Base-by-base conservation (phyloP, 2,888 invertebrate genomes). In the Polydrusus cervinus region DNA sequence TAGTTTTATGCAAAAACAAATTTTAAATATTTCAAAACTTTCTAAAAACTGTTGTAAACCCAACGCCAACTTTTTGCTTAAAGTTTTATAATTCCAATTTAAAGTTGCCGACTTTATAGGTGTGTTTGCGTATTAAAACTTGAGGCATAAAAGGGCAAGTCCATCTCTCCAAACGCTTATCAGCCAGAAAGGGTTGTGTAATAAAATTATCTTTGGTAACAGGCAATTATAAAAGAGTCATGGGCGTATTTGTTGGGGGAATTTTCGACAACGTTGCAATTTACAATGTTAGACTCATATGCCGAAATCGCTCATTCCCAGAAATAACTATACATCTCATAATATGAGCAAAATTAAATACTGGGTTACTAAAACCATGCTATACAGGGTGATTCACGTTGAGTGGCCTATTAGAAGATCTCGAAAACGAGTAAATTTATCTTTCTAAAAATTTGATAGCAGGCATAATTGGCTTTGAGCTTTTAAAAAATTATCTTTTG, bases 11-110 rank as follows among this genome's bases (percentile, higher is more conserved):
- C 18, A 18, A 8, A 45, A 64, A 64, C 68, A 68, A 75, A 75
- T 75, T 71, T 71, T 67, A 71, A 71, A 75, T 75, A 75, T 71
- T 75, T 67, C 53, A 75, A 67, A 75, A 71, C 61, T 71, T 74
- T 62, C 14, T 62, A 71, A 71, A 71, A 75, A 75, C 71, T 71
- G 75, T 47, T 68, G 71, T 75, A 75, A 75, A 75, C 75, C 75
- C 45, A 57, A 71, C 71, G 61, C 71, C 60, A 71, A 71, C 66
- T 75, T 60, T 57, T 60, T 53, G 67, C 75, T 71, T 66, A 71
- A 75, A 75, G 71, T 75, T 75, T 75, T 75, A 75, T 71, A 75
- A 75, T 71, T 67, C 67, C 71, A 75, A 68, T 75, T 71, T 64
- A 68, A 75, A 75, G 71, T 75, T 75, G 62, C 53, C 75, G 62